Conservation (phyloP, 2,888 invertebrate species). For the Balanococcus diminutus region DNA sequence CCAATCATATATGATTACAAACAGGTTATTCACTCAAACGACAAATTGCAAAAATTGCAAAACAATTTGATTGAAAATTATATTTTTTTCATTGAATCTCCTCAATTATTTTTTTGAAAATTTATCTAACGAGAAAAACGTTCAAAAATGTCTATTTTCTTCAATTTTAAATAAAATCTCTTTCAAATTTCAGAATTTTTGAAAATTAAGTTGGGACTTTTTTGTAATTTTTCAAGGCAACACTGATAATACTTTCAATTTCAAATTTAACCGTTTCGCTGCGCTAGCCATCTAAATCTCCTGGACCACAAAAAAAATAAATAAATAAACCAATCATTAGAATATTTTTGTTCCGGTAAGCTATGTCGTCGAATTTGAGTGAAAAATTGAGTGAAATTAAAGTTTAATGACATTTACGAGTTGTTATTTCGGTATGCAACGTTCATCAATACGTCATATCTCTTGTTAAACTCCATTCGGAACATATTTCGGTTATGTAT, state of each 20-base stretch:
- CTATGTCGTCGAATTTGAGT: background rate
- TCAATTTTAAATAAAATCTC: background rate
- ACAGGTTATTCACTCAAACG: background rate
- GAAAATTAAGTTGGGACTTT: too few relatives aligned
- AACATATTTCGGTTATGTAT: background rate
- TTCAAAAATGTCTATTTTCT: background rate
- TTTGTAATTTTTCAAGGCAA: background rate
- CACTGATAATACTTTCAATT: background rate
- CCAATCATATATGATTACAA: background rate
- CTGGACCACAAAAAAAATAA: too few relatives aligned
- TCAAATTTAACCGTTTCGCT: background rate
- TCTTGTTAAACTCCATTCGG: background rate
- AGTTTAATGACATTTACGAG: background rate
- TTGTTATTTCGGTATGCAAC: background rate
- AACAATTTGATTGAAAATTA: background rate
- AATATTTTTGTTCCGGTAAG: conserved; percentile 34
- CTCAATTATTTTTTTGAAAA: background rate
- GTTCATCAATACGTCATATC: background rate
- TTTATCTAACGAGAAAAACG: background rate
- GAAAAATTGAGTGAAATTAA: background rate
- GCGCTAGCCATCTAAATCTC: background rate
- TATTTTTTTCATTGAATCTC: background rate
- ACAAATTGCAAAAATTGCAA: background rate
- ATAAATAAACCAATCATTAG: conserved; percentile 38
- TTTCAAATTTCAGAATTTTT: too few relatives aligned